phyloP scores from a whole-genome alignment of 2,888 invertebrate genomes.

The Eucriotettix oculatus region DNA sequence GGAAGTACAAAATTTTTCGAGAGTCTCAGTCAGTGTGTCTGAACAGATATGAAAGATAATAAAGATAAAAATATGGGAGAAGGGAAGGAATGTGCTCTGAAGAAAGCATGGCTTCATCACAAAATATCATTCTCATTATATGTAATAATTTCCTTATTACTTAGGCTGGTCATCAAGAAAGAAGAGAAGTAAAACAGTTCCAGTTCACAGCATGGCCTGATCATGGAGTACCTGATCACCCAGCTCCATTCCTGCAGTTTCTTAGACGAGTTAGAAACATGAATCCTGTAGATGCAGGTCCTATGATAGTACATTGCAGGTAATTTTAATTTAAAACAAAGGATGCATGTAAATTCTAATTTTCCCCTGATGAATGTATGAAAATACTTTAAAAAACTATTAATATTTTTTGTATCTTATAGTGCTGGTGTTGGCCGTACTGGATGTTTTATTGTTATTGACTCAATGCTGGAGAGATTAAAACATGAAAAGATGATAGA shows the following conservation, averaged over 20 bases:
- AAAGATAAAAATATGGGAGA: no score
- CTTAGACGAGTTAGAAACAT: constrained; percentile 79
- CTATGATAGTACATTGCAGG: constrained; percentile 83
- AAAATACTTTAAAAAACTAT: background rate
- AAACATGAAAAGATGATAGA: constrained; percentile 96
- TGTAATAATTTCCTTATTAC: background rate
- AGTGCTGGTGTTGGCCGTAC: constrained; percentile 78
- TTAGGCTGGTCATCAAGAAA: constrained; percentile 32
- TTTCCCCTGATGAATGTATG: background rate
- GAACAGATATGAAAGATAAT: no score
- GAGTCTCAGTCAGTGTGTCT: no score
- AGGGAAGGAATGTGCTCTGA: no score
- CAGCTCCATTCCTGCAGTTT: constrained; percentile 96
- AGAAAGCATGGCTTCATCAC: no score
- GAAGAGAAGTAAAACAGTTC: constrained; percentile 88
- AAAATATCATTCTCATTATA: no score
- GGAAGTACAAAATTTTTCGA: no score
- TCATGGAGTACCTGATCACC: constrained; percentile 97
- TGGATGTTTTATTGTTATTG: constrained; percentile 96
- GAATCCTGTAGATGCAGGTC: constrained; percentile 85
- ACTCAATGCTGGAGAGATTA: constrained; percentile 95
- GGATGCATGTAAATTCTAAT: background rate
- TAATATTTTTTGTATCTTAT: constrained; percentile 17
- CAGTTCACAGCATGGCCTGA: constrained; percentile 99
- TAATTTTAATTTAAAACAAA: constrained; percentile 13